Base-by-base conservation (phyloP, 2,888 invertebrate genomes). In the Odontocerum albicorne region DNA sequence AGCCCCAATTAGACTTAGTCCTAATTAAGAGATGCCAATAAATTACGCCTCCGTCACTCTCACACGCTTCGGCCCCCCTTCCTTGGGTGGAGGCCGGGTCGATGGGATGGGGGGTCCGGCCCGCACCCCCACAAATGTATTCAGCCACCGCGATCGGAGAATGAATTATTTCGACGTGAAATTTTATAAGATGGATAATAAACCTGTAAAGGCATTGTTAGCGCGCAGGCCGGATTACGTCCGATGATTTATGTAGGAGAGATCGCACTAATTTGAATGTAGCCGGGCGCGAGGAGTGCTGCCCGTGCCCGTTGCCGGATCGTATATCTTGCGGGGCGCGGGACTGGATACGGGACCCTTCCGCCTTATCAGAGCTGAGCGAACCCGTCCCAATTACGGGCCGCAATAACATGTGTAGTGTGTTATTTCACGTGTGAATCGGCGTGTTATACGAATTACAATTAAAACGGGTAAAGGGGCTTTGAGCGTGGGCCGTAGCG, bases 1-100 rank as follows among this genome's bases (percentile, higher is more conserved):
- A 78, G 78, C 78, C 77, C 77, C 78, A 78, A 78, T 78, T 78
- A 78, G 78, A 78, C 78, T 77, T 78, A 78, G 77, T 78, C 78
- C 78, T 78, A 78, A 78, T 78, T 78, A 78, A 78, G 78, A 78
- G 78, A 78, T 78, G 78, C 78, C 78, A 76, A 78, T 78, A 78
- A 78, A 78, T 78, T 78, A 77, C 78, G 55, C 77, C 78, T 77
- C 78, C 77, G 77, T 77, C 78, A 77, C 73, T 73, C 62, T 56
- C 55, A 56, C 56, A 51, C 62, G 57, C 54, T 54, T 51, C 39
- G 31, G n/a, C 50, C 50, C 16, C 33, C 47, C 21, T 22, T 31
- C 49, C 33, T 27, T 15, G 38, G 40, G 3, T 12, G 31, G 17
- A 8, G 38, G 36, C 19, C 15, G 42, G 12, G 21, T 7, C 27